Evolutionary conservation across 2,797 vertebrate genomes (phyloP), one percentile per base, ranked within the genome.

Genomic region (Denticeps clupeoides): DNA sequence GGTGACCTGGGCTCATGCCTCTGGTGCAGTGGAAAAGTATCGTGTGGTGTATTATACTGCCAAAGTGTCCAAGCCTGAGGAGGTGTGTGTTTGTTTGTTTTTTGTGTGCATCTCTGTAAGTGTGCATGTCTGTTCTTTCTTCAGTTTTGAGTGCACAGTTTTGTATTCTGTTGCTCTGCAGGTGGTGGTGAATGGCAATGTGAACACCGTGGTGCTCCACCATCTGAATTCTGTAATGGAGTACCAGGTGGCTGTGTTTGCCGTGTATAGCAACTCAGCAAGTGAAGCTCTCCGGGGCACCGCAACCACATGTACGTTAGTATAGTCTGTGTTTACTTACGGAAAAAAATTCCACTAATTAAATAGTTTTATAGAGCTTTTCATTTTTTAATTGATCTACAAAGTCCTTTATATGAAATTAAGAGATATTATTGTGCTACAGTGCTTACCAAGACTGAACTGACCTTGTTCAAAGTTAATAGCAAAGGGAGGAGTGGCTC

Each of bases 171-270:
- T 25, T 8, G 2, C 41, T 33, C 6, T 38, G 43, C 55, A 90
- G 75, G 65, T 89, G 64, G 88, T 98, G 75, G 87, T 97, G 4
- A 74, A 80, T 35, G 91, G 92, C 27, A 74, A 68, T 0, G 61
- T 77, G 12, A 86, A 75, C 64, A 88, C 85, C 2, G 84, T 89
- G 6, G 69, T 89, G 54, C 59, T 98, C 56, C 86, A 74, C 65
- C 86, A 88, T 59, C 72, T 98, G 41, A 93, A 93, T 85, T 94
- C 94, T 41, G 60, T 90, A 57, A 96, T 90, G 0, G 94, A 97
- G 51, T 99, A 99, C 68, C 89, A 99, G 74, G 74, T 99, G 53
- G 89, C 92, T 0, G 85, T 99, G 0, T 99, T 97, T 51, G 93
- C 93, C 2, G 53, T 99, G 29, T 94, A 94, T 42, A 58, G 80